Evolutionary conservation across 2,113 vertebrate species (phyloP).

Genomic region (Crotalus helleri): DNA sequence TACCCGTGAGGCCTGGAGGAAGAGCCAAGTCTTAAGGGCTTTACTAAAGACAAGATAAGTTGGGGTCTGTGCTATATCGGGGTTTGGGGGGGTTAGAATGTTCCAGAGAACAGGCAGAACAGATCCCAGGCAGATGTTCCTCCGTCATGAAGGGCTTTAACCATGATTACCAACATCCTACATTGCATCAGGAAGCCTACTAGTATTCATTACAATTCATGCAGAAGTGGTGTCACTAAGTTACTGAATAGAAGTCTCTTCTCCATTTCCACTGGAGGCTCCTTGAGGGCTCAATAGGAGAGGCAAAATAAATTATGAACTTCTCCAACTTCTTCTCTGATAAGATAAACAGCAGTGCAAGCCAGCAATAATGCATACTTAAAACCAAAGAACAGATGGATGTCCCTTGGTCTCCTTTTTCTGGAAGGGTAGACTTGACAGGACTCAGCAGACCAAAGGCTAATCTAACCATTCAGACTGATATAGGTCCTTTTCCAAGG

Average conservation of each 20-base stretch:
- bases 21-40: not conserved
- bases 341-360: not conserved
- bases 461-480: not conserved
- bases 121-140: not conserved
- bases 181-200: not conserved
- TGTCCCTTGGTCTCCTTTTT: not conserved
- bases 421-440: not conserved
- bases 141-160: not conserved
- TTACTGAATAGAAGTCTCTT: not conserved
- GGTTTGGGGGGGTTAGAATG: not conserved
- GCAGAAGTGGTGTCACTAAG: not conserved
- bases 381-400: not conserved
- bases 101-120: not conserved
- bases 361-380: not conserved
- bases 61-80: not conserved
- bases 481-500: not conserved
- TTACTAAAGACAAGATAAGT: not conserved
- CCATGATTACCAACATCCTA: not conserved
- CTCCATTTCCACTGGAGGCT: not conserved
- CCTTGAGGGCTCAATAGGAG: not conserved
- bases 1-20: not conserved
- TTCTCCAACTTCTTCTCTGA: not conserved
- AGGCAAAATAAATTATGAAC: not conserved
- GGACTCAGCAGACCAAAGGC: not conserved
- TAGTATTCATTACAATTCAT: not conserved